Evolutionary conservation across 2,888 invertebrate species (phyloP).

Genomic region (Beris morrisii): DNA sequence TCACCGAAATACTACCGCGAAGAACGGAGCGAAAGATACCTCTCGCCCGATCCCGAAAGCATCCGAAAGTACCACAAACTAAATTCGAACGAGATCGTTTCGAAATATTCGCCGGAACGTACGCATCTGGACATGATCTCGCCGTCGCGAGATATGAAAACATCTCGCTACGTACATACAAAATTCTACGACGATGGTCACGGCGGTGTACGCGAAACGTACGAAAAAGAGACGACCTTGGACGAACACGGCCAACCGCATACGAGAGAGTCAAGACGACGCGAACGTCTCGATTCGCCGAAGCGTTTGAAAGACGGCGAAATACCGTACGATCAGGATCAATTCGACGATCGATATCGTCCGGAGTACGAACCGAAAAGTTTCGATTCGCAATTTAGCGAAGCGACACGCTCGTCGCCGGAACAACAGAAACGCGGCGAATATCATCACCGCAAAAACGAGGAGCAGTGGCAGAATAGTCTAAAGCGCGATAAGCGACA

Average conservation of each 20-base stretch:
- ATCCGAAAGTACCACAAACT: conserved; percentile 48
- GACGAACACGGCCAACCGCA: conserved; percentile 55
- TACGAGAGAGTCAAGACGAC: conserved; percentile 54
- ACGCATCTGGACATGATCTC: conserved; percentile 49
- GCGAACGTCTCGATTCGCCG: conserved; percentile 53
- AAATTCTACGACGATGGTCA: conserved; percentile 56
- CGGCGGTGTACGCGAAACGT: conserved; percentile 60
- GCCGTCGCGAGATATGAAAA: conserved; percentile 45
- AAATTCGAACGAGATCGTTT: conserved; percentile 46
- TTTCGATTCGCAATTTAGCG: conserved; percentile 66
- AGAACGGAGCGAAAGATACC: conserved; percentile 38
- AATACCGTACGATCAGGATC: conserved; percentile 13
- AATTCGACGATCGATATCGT: conserved; percentile 44
- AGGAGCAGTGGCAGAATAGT: conserved; percentile 66
- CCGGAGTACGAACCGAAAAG: conserved; percentile 67
- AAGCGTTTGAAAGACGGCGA: conserved; percentile 32
- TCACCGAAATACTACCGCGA: conserved; percentile 60
- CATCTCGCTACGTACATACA: conserved; percentile 52
- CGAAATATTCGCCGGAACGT: conserved; percentile 50
- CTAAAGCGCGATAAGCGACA: conserved; percentile 60
- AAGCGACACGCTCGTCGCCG: conserved; percentile 61
- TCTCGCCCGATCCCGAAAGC: conserved; percentile 46
- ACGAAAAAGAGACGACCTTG: conserved; percentile 54
- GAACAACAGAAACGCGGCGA: conserved; percentile 59
- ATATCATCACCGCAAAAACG: conserved; percentile 41